Evolutionary conservation across 2,797 vertebrate species (phyloP).

Genomic region (Melanotaenia boesemani): DNA sequence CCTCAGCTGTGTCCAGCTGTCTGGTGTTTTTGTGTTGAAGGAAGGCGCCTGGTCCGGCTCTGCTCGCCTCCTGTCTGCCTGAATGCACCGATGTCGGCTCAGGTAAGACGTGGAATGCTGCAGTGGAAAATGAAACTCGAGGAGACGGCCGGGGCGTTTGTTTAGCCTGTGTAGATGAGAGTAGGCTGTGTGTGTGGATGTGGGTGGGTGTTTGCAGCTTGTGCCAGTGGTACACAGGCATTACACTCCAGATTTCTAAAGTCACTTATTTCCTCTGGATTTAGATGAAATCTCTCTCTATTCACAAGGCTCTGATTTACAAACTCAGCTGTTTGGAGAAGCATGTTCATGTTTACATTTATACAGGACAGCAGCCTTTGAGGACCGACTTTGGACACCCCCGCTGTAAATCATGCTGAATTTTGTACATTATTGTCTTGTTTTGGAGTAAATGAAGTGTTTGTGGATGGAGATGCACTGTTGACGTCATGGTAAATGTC

Average conservation of each 20-base stretch:
- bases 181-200: constrained; percentile 30
- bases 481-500: too few relatives aligned
- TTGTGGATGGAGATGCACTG: too few relatives aligned
- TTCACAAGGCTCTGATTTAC: not conserved
- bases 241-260: constrained; percentile 32
- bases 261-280: constrained; percentile 32
- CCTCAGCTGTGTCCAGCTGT: constrained; percentile 25
- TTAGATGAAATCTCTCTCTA: not conserved
- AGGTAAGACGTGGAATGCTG: constrained; percentile 28
- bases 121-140: constrained; percentile 79
- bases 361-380: too few relatives aligned
- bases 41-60: constrained; percentile 5
- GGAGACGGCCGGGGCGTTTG: constrained; percentile 56
- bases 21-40: constrained; percentile 36
- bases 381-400: too few relatives aligned
- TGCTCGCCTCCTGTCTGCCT: constrained; percentile 15
- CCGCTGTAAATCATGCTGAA: too few relatives aligned
- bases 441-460: too few relatives aligned
- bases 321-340: too few relatives aligned
- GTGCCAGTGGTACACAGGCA: constrained; percentile 22
- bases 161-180: constrained; percentile 25
- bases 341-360: too few relatives aligned
- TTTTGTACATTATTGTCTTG: too few relatives aligned
- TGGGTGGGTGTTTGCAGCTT: constrained; percentile 46
- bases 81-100: constrained; percentile 48